These are phyloP conservation scores for Dasyornis broadbenti DNA, from an alignment of 2,113 vertebrate species.

Conservation along the genomic window DNA sequence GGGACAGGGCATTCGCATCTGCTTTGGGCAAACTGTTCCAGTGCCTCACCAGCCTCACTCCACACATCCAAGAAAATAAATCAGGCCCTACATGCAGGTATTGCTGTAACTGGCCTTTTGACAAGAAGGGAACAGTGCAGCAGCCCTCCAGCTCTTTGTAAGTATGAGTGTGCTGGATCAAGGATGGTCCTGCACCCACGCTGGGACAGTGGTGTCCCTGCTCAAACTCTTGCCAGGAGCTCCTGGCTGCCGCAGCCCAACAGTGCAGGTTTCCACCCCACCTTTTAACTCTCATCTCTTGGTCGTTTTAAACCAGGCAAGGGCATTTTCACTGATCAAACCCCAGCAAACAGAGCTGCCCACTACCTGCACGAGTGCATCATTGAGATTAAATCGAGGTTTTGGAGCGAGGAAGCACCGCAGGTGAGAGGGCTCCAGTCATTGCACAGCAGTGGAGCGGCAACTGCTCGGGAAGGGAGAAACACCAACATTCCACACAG, in stretches of 20 bases:
- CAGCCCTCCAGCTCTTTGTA: background rate
- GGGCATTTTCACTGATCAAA: background rate
- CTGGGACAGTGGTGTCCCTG: accelerated
- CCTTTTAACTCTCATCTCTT: background rate
- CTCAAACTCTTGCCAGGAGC: background rate
- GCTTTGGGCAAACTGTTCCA: background rate
- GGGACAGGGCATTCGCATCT: background rate
- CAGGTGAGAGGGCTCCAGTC: background rate
- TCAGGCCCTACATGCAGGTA: background rate
- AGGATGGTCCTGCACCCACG: background rate
- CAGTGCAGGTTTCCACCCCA: accelerated
- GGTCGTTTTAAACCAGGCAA: background rate
- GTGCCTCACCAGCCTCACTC: background rate
- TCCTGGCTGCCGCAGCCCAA: accelerated
- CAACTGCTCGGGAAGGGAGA: background rate
- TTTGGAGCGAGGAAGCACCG: background rate
- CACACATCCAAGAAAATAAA: background rate
- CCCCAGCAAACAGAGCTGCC: background rate
- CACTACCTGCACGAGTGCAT: background rate
- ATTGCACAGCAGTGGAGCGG: background rate
- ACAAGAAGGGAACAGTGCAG: background rate
- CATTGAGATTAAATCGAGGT: background rate
- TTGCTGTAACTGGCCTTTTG: background rate
- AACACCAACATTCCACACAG: background rate
- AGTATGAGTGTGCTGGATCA: background rate